Conservation (phyloP, 2,797 vertebrate species). For the Molossus alvarezi region DNA sequence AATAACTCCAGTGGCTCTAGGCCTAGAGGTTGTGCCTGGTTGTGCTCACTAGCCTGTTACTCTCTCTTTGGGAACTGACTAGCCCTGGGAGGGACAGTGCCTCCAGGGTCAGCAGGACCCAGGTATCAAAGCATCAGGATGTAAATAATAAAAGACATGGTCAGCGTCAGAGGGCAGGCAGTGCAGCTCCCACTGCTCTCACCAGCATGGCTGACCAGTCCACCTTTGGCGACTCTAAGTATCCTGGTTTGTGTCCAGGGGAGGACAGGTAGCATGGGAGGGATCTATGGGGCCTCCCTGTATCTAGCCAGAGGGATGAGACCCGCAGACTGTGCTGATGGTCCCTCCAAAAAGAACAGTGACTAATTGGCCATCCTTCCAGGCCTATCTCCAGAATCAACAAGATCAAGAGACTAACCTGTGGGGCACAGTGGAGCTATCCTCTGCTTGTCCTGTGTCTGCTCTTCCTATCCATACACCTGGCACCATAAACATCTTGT, state of each 20-base stretch:
- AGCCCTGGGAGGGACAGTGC: not conserved
- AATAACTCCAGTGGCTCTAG: not conserved
- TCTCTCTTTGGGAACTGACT: not conserved
- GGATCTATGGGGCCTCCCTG: not conserved
- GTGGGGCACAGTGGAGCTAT: not conserved
- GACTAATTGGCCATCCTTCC: not conserved
- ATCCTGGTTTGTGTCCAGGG: not conserved
- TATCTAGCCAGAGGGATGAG: not conserved
- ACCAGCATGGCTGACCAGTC: fast-evolving
- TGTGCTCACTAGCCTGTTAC: not conserved
- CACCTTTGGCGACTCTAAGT: fast-evolving
- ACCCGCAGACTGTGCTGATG: not conserved
- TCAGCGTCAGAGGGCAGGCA: not conserved
- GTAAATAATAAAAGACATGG: not conserved
- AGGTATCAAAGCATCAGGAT: not conserved
- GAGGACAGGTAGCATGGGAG: fast-evolving
- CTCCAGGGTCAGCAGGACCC: too few relatives aligned
- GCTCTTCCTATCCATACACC: not conserved
- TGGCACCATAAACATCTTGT: not conserved
- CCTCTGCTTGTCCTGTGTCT: not conserved
- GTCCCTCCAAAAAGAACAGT: not conserved
- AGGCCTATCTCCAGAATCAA: not conserved
- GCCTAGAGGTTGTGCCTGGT: too few relatives aligned
- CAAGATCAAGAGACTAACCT: not conserved
- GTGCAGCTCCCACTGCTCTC: not conserved